Evolutionary conservation across 2,113 vertebrate species (phyloP).

Genomic region (Chionodraco myersi): DNA sequence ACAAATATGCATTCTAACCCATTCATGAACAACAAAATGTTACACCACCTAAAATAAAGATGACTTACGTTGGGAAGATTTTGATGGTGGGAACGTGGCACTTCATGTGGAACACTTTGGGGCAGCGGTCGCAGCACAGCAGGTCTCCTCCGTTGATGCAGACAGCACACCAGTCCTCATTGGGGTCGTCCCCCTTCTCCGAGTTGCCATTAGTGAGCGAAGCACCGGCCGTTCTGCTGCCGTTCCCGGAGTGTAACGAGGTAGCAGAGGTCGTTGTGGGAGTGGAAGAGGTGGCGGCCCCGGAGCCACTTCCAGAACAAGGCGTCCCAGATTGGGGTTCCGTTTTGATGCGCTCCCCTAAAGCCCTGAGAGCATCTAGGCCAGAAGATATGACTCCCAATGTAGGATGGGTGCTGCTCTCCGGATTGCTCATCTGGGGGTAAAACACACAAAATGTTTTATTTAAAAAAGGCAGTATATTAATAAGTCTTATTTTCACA

Average conservation of each 20-base stretch:
- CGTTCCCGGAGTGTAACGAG: constrained; percentile 25
- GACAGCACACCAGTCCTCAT: constrained; percentile 99
- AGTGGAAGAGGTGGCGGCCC: constrained; percentile 27
- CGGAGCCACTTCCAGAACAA: constrained; percentile 77
- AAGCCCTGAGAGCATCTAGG: constrained; percentile 85
- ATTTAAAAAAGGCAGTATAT: no score
- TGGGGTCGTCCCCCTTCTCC: constrained; percentile 90
- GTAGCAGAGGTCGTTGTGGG: constrained; percentile 51
- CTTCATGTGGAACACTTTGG: constrained; percentile 98
- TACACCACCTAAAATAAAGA: neutral
- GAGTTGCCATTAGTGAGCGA: constrained; percentile 90
- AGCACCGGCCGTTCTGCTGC: constrained; percentile 26
- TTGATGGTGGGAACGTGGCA: constrained; percentile 93
- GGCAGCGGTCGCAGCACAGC: constrained; percentile 96
- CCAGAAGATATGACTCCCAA: constrained; percentile 84
- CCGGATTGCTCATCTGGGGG: constrained; percentile 94
- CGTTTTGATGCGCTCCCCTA: constrained; percentile 91
- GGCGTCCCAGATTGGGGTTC: constrained; percentile 86
- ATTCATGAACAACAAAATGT: neutral
- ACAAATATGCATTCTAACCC: no score
- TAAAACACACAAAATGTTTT: constrained; percentile 1
- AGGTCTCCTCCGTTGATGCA: constrained; percentile 97
- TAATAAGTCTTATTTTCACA: no score
- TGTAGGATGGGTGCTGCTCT: constrained; percentile 87
- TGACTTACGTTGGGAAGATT: constrained; percentile 74